Evolutionary conservation across 30 jellyfish, hydroid and myxozoan species (phyloP), one percentile per base, ranked within the genome.

Genomic region (Cassiopea xamachana): DNA sequence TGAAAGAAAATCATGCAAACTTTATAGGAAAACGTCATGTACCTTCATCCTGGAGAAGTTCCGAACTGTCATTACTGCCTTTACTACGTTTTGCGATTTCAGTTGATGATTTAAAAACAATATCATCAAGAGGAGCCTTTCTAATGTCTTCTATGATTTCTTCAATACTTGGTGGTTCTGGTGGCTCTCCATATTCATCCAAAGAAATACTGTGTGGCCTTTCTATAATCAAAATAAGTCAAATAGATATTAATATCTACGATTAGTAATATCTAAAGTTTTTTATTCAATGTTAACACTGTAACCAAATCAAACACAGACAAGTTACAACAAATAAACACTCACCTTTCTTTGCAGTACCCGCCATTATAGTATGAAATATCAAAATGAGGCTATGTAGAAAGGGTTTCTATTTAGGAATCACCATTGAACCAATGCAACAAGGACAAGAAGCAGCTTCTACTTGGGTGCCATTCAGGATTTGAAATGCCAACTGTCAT

Each of bases 401-500:
- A 64, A 64, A 64, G 74, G 74, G 74, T 27, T 17, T 14, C 27
- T 17, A 14, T 55, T 55, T 10, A 55, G 64, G 7, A 55, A 10
- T 55, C 12, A 10, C 39, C 39, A 27, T 27, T 27, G 39, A 27
- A 27, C 39, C 39, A 27, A 27, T 27, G 39, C 39, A 27, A 27
- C 39, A 27, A 27, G 39, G 39, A 27, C 39, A 27, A 27, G 39
- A 27, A 27, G 39, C 39, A 27, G 39, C 39, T 27, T 27, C 39
- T 27, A 27, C 39, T 27, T 27, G 39, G 39, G 39, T 27, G 39
- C 39, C 39, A 27, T 27, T 27, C 39, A 27, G 39, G 39, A 27
- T 27, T 27, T 27, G 39, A 27, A 12, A 95, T 95, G 99, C 99
- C 99, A 2, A 95, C 99, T 2, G 98, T 95, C 43, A 85, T 91